Evolutionary conservation across 1,140 invertebrate genomes (phyloP), one percentile per base, ranked within the genome.

Genomic region (Pentalonia nigronervosa): DNA sequence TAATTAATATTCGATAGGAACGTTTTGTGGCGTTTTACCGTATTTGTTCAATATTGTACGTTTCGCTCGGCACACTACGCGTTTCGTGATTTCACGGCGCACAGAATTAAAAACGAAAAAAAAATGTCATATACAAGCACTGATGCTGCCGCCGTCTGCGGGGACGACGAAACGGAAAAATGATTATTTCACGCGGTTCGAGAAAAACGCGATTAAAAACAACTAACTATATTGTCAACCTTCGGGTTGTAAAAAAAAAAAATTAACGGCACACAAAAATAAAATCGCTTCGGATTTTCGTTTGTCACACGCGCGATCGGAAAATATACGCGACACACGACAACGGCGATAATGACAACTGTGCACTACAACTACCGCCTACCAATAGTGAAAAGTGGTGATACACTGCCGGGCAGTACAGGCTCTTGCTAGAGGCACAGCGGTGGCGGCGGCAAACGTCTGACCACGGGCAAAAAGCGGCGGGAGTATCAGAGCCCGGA

Each of bases 391-490:
- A 90, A 56, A 90, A 90, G 89, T 45, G 89, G 89, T 60, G 89
- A 67, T 67, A 41, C 89, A 90, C 89, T 90, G 89, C n/a, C 30
- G 34, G 45, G 48, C n/a, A 30, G 45, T 30, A 45, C 53, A n/a
- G 89, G 53, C 4, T 30, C 89, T 90, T 21, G 88, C 88, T 90
- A 45, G 53, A 41, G 53, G 89, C 87, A 21, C 45, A 45, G 48
- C 20, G 6, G 53, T 30, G 45, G 41, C 83, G 11, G 56, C 45
- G 30, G 76, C 91, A n/a, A 48, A 84, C 48, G 91, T 93, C 76
- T 84, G 76, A 93, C 91, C 91, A 93, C 91, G 91, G 91, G 91
- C 91, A 53, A 93, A 93, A 93, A 93, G 91, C 76, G 91, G 91
- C 91, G 91, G 91, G 91, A 93, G 91, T 83, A 92, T 25, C 41